Evolutionary conservation across 1,140 invertebrate genomes (phyloP), one percentile per base, ranked within the genome.

Genomic region (Hypsibius dujardini): DNA sequence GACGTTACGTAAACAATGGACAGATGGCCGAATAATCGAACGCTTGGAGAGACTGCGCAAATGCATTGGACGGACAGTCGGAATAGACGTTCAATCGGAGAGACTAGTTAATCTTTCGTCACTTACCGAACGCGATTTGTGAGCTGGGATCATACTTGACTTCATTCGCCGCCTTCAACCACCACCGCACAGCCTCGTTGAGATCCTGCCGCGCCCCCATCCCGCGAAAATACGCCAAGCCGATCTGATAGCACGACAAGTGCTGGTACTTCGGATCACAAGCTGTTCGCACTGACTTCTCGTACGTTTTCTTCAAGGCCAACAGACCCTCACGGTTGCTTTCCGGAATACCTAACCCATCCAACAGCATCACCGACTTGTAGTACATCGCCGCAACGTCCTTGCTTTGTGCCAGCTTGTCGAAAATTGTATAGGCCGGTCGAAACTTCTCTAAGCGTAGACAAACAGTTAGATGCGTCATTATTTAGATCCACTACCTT

Each of bases 211-310:
- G 62, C 12, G 62, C 62, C 3, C 62, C 62, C 12, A 67, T 42
- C 3, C 62, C 62, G 3, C 42, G 12, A 7, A 7, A 12, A 67
- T 67, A 67, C 62, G 62, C 62, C 7, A 15, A 42, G 3, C 62
- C 62, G 7, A 67, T 67, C 42, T 67, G 62, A 42, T 67, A 67
- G 62, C 62, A 67, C 62, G 62, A 12, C 42, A 67, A 67, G 42
- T 67, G 62, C 12, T 42, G 12, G 42, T 67, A 67, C 42, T 67
- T 42, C 62, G 42, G 12, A 42, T 67, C 62, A 67, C 12, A 15
- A 42, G 12, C 12, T 15, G 3, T 67, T 12, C 42, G 12, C 12
- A 15, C 42, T 7, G 62, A 12, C 42, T 67, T 3, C 12, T 12
- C 62, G 62, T 67, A 67, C 3, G 42, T 45, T 42, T 42, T 67